Evolutionary conservation across 2,888 invertebrate genomes (phyloP), one percentile per base, ranked within the genome.

Genomic region (Pteria penguin): DNA sequence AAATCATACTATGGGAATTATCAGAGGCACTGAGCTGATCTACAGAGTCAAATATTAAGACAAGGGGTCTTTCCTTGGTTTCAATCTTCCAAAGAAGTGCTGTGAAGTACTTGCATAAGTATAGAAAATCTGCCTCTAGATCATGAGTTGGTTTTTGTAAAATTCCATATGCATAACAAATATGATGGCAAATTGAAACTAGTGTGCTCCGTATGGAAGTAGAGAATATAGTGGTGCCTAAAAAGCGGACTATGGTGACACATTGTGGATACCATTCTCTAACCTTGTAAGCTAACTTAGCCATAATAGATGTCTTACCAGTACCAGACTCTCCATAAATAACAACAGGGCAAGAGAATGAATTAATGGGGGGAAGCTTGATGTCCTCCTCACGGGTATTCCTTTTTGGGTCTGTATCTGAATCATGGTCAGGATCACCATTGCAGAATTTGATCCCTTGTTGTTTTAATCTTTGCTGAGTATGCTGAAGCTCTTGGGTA

Each of bases 301-400:
- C 87, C 86, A 89, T 86, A 14, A 89, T 14, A 0, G 89, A 82
- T 2, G 89, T 88, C 72, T 90, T 89, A 4, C 90, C 90, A 55
- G 81, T 80, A n/a, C 90, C 90, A 0, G 89, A 88, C 33, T 70
- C 62, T 0, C 90, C 90, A 76, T 84, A 77, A 0, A 89, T 22
- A 26, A 88, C 72, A 5, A 89, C 29, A 4, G 89, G 88, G 24
- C 79, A 80, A 3, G 76, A 79, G 72, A 76, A 80, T 26, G 74
- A 61, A 4, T 72, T 62, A 24, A 80, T 77, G 2, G 54, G 14
- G 26, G 75, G 75, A 14, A 82, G 66, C 27, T 68, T 45, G 4
- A 80, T 78, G 4, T 79, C 36, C 27, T 75, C 67, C 31, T 78
- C 67, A 32, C 74, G 79, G 0, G 72, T 57, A 52, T 82, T 75